These are phyloP conservation scores for Elephas maximus DNA, from an alignment of 2,113 vertebrate species.

Conservation along the genomic window DNA sequence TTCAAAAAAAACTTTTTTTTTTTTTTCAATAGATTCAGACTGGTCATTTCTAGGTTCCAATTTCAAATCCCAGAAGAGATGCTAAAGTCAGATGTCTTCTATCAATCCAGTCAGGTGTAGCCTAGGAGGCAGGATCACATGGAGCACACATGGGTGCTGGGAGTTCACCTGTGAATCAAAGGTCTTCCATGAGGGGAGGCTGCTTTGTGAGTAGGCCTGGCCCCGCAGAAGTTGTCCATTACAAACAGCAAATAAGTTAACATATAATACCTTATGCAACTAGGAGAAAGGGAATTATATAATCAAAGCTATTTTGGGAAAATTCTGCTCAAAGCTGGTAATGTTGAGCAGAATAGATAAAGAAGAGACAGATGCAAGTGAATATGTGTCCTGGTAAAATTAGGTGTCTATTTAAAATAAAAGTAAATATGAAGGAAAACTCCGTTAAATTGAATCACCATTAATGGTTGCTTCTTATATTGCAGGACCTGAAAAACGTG, in stretches of 20 bases:
- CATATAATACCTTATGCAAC: background rate
- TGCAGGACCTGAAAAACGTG: background rate
- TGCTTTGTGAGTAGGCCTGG: background rate
- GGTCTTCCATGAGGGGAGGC: background rate
- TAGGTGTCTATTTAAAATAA: background rate
- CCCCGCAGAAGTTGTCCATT: background rate
- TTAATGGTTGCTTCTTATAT: background rate
- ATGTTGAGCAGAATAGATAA: background rate
- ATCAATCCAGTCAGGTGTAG: background rate
- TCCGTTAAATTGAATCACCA: background rate
- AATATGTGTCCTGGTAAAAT: background rate
- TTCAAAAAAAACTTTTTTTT: no score
- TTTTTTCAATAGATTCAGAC: background rate
- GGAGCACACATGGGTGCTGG: background rate
- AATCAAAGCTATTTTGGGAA: background rate
- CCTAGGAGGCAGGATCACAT: background rate
- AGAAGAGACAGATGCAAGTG: background rate
- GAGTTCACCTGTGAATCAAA: background rate
- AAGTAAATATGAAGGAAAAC: slow-evolving; percentile 2
- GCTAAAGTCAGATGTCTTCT: background rate
- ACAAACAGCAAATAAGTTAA: background rate
- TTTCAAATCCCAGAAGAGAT: background rate
- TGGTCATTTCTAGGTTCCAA: background rate
- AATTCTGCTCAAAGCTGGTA: background rate
- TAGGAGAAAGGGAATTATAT: background rate